Evolutionary conservation across 2,113 vertebrate genomes (phyloP), one percentile per base, ranked within the genome.

Genomic region (Channa maculata): DNA sequence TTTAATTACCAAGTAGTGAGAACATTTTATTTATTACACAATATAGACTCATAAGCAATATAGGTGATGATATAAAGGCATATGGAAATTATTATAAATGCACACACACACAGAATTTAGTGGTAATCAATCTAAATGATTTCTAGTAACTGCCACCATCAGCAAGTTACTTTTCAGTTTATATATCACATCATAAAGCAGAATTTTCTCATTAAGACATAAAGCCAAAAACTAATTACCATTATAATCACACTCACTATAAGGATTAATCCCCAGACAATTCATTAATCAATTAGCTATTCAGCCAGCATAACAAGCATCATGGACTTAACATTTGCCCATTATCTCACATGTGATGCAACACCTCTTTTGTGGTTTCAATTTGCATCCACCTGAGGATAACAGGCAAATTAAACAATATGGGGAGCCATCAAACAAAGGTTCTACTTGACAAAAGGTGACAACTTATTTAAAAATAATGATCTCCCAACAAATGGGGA

Each of bases 371-470:
- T 62, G 58, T 75, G 71, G 75, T 83, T 85, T 80, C 54, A 79
- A 77, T 83, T 73, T 81, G 34, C 51, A 60, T 76, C 45, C 65
- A 71, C 44, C 58, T 61, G 33, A 78, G 54, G 58, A 88, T 13
- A 46, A 46, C 39, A 59, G 44, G 65, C 12, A 63, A 78, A 85
- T 84, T 49, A 82, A 74, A 75, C 49, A 34, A 58, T 57, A 61
- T 2, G 7, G 33, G 62, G 57, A 51, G 57, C 11, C 3, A 2
- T 34, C 4, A 38, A 24, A 69, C 8, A 46, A 51, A 63, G 60
- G 36, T 62, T 15, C 55, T 52, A 82, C 81, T 83, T 79, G 63
- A 86, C 62, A 70, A 55, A 74, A 78, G 66, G 54, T 86, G 70
- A 79, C 65, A 81, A 65, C 51, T 81, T 71, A 48, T 79, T 75